phyloP scores from a whole-genome alignment of 1,140 invertebrate species.

The Leptestheria dahalacensis region DNA sequence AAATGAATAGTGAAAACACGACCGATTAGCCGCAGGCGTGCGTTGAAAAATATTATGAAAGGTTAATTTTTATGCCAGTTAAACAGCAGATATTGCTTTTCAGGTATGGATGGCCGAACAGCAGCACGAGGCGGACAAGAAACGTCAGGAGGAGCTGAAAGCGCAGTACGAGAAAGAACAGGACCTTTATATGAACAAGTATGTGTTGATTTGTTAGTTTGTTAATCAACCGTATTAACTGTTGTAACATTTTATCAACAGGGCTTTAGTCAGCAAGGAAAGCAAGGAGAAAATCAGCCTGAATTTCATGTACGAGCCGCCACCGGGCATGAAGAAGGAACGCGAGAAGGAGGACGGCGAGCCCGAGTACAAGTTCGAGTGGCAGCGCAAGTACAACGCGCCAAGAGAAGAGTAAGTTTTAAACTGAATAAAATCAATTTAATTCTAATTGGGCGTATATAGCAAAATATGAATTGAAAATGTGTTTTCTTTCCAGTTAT shows the following conservation, averaged over 20 bases:
- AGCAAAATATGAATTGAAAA: no score
- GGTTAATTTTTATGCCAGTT: no score
- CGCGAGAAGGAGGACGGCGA: conserved; percentile 82
- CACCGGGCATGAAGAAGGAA: conserved; percentile 84
- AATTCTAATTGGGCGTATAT: no score
- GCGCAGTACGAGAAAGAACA: conserved; percentile 98
- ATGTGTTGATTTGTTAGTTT: conserved; percentile 22
- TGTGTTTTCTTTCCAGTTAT: conserved; percentile 43
- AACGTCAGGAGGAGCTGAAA: conserved; percentile 91
- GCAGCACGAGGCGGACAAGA: conserved; percentile 90
- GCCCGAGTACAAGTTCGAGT: conserved; percentile 97
- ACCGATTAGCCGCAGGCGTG: no score
- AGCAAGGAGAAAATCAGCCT: conserved; percentile 97
- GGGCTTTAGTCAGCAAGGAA: conserved; percentile 90
- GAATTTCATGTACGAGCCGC: conserved; percentile 99
- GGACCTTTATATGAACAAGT: conserved; percentile 95
- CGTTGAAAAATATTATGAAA: no score
- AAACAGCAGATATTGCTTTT: conserved; percentile 22
- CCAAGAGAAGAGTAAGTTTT: conserved; percentile 65
- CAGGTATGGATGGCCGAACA: conserved; percentile 99
- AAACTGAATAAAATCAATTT: no score
- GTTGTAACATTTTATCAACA: conserved; percentile 30
- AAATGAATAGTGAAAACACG: no score
- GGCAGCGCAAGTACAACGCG: conserved; percentile 97
- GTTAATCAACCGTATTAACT: conserved; percentile 9